Conservation (phyloP, 2,888 invertebrate genomes). For the Tipula helvola region DNA sequence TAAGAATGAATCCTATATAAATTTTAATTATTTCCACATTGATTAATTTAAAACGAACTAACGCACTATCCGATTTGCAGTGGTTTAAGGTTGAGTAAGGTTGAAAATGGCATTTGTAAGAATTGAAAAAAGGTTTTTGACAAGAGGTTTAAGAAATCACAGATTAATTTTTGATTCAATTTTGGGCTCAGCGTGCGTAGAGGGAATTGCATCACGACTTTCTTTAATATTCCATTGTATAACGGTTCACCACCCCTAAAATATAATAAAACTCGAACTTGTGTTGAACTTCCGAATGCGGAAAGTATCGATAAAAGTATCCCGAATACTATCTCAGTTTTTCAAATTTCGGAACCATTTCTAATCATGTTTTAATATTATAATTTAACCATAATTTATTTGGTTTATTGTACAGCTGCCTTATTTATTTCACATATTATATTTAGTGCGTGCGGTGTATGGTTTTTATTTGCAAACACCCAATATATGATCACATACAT, state of each 20-base stretch:
- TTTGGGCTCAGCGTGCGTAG: too few species aligned
- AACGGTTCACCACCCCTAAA: too few species aligned
- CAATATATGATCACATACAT: neutral
- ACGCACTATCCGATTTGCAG: too few species aligned
- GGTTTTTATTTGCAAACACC: neutral
- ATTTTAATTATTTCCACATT: too few species aligned
- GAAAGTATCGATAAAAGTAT: neutral
- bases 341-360: neutral
- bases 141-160: too few species aligned
- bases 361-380: neutral
- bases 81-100: too few species aligned
- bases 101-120: too few species aligned
- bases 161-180: too few species aligned
- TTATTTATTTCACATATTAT: neutral
- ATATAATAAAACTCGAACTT: neutral
- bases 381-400: neutral
- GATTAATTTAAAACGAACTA: too few species aligned
- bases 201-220: neutral
- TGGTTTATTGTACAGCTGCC: neutral
- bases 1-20: too few species aligned
- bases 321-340: neutral
- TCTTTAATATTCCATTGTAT: neutral
- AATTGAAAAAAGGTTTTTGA: too few species aligned
- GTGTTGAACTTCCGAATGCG: neutral
- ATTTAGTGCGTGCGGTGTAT: neutral